phyloP scores from a whole-genome alignment of 2,888 invertebrate genomes.

The Thalpophila matura region DNA sequence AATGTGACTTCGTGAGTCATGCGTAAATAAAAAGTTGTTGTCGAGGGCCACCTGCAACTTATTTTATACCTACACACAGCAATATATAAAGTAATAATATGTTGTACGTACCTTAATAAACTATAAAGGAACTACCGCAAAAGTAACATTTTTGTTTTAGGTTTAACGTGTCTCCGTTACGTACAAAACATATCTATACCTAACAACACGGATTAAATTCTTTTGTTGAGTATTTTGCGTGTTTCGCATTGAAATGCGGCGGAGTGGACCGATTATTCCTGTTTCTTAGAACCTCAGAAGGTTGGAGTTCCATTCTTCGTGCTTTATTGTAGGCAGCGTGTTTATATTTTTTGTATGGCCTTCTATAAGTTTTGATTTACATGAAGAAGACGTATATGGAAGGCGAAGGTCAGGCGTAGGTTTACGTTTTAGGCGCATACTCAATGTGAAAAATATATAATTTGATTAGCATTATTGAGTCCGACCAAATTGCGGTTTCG shows the following conservation, averaged over 20 bases:
- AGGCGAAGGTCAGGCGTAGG: constrained; percentile 27
- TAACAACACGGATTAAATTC: constrained; percentile 53
- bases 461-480: constrained; percentile 13
- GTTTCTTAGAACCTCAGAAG: constrained; percentile 45
- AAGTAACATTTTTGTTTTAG: constrained; percentile 25
- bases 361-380: constrained; percentile 27
- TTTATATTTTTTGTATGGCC: constrained; percentile 37
- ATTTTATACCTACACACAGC: background rate
- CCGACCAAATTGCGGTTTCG: too few species aligned
- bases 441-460: constrained; percentile 10
- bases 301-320: constrained; percentile 50
- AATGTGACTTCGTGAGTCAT: constrained; percentile 9
- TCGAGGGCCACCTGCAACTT: background rate
- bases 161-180: constrained; percentile 22
- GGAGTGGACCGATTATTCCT: constrained; percentile 58
- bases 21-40: constrained; percentile 12
- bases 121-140: constrained; percentile 4
- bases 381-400: constrained; percentile 18
- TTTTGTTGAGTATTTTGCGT: constrained; percentile 58
- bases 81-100: background rate
- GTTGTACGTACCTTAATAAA: constrained; percentile 11
- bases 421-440: background rate
- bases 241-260: constrained; percentile 60
- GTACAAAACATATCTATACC: constrained; percentile 38
- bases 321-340: constrained; percentile 37